A percentile compares a stretch with the other conserved stretches of the same genome.
phyloP scores from a whole-genome alignment of 1,140 invertebrate genomes.

The Heliconius hermathena region DNA sequence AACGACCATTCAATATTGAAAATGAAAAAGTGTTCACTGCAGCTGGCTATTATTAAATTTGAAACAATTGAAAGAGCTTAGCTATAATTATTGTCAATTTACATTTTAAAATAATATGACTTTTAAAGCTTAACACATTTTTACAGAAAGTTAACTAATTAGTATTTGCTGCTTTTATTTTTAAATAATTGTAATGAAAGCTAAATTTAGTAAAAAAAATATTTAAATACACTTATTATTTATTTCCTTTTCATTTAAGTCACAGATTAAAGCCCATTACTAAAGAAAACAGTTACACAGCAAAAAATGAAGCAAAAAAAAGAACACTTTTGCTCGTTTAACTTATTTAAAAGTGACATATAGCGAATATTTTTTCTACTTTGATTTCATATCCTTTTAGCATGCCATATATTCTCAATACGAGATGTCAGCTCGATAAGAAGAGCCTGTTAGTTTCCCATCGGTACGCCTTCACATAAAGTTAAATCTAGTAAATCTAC shows the following conservation, averaged over 20 bases:
- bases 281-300: background rate
- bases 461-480: constrained; percentile 52
- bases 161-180: background rate
- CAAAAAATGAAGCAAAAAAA: background rate
- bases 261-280: background rate
- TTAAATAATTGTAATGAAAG: too few species aligned
- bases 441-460: constrained; percentile 49
- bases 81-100: background rate
- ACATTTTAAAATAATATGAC: background rate
- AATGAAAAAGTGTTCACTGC: constrained; percentile 2
- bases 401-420: constrained; percentile 44
- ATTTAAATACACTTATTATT: too few species aligned
- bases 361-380: constrained; percentile 38
- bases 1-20: background rate
- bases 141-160: background rate
- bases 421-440: constrained; percentile 49
- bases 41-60: background rate
- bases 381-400: constrained; percentile 45
- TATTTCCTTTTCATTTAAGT: too few species aligned
- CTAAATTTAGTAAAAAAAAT: too few species aligned
- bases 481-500: constrained; percentile 60
- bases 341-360: background rate
- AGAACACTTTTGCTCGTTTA: background rate
- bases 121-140: background rate
- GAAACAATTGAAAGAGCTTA: constrained; percentile 9